Conservation (phyloP, 1,140 invertebrate genomes). For the Drosophila tsacasi region DNA sequence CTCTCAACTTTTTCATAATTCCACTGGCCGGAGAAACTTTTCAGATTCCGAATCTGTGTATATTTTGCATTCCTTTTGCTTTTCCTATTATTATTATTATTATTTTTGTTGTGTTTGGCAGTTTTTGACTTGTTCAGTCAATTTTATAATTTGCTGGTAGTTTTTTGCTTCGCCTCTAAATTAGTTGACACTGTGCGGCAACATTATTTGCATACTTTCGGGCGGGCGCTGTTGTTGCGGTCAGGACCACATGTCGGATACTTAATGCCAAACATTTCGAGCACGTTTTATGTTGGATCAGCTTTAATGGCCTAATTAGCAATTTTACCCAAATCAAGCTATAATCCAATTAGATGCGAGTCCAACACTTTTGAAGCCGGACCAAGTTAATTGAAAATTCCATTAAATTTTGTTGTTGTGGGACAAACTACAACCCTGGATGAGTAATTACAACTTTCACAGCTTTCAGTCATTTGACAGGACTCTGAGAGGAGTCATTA, state of each 20-base stretch:
- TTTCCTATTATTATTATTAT: background rate
- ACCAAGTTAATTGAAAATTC: slow-evolving; percentile 61
- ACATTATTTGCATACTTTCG: slow-evolving; percentile 48
- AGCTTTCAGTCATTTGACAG: background rate
- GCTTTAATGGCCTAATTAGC: slow-evolving; percentile 54
- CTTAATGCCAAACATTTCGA: slow-evolving; percentile 51
- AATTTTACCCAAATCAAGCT: slow-evolving; percentile 52
- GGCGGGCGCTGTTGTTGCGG: slow-evolving; percentile 31
- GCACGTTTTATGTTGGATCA: slow-evolving; percentile 36
- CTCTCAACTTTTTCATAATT: slow-evolving; percentile 59
- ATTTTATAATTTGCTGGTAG: slow-evolving; percentile 68
- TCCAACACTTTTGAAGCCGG: slow-evolving; percentile 22
- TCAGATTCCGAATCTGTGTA: slow-evolving; percentile 17
- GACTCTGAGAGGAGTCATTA: background rate
- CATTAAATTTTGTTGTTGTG: slow-evolving; percentile 33
- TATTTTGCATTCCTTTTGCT: slow-evolving; percentile 14
- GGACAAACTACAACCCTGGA: slow-evolving; percentile 11
- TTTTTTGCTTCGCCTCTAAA: slow-evolving; percentile 28
- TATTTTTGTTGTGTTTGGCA: slow-evolving; percentile 3
- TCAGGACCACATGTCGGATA: slow-evolving; percentile 51
- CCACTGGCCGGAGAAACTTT: slow-evolving; percentile 37
- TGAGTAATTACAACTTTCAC: slow-evolving; percentile 36
- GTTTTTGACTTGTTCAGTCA: slow-evolving; percentile 48
- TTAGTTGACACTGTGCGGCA: slow-evolving; percentile 47
- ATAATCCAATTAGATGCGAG: slow-evolving; percentile 55